These are phyloP conservation scores for Symphodus melops DNA, from an alignment of 2,113 vertebrate genomes.

Conservation along the genomic window DNA sequence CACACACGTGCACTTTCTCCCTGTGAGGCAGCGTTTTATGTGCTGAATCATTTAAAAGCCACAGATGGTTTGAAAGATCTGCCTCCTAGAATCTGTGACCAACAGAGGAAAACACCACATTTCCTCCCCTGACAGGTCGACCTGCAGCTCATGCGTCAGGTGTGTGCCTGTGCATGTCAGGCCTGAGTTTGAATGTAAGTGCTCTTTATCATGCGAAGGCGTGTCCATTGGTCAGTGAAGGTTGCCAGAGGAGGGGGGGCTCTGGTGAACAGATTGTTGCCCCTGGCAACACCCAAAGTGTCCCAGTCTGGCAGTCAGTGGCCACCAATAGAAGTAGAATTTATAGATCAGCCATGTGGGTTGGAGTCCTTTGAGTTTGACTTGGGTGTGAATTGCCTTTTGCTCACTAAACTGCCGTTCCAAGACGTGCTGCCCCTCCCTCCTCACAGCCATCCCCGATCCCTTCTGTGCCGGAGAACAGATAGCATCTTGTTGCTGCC, in stretches of 20 bases:
- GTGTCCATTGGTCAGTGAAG: conserved; percentile 39
- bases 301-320: conserved; percentile 53
- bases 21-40: conserved; percentile 39
- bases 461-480: conserved; percentile 37
- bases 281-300: conserved; percentile 70
- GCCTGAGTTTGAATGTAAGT: conserved; percentile 21
- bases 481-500: conserved; percentile 71
- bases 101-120: conserved; percentile 3
- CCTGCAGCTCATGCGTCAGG: neutral
- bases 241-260: conserved; percentile 62
- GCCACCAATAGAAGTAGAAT: conserved; percentile 67
- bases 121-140: neutral
- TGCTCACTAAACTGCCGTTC: conserved; percentile 41
- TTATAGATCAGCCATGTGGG: conserved; percentile 63
- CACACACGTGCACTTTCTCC: neutral
- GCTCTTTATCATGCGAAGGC: conserved; percentile 35
- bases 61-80: conserved; percentile 70
- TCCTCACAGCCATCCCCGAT: conserved; percentile 23
- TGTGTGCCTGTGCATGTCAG: conserved; percentile 33
- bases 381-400: conserved; percentile 47
- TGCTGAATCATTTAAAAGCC: conserved; percentile 77
- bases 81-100: conserved; percentile 33
- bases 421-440: conserved; percentile 56
- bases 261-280: conserved; percentile 77
- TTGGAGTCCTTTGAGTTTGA: conserved; percentile 41